Base-by-base conservation (phyloP, 2,888 invertebrate genomes). In the Machimus atricapillus region DNA sequence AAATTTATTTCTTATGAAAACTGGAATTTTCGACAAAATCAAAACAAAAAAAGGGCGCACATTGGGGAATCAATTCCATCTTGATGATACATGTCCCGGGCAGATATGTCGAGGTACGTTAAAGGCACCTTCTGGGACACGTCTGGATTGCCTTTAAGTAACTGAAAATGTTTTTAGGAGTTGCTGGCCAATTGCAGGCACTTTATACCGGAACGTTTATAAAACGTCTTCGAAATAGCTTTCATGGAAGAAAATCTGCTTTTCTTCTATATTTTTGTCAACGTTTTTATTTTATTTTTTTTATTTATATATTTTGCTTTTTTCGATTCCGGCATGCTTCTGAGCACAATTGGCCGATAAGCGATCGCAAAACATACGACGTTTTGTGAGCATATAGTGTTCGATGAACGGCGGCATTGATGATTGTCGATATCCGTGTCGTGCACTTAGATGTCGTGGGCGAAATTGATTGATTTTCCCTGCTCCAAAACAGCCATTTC, bases 401-500 rank as follows among this genome's bases (percentile, higher is more conserved):
- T 2, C 66, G 66, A 66, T 12, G n/a, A 66, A 66, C 66, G 66
- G 23, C 23, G 27, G 9, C 66, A 19, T 23, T 66, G 66, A 66
- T 66, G 66, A 66, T 66, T 66, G 23, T 66, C 66, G 23, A 66
- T 66, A 66, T 66, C 19, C 19, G 23, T 66, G 66, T 66, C 66
- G 66, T 66, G 14, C 66, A 66, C 66, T 66, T 23, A 66, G 78
- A 78, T 27, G 52, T 52, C 79, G 79, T 52, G 56, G 79, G 79
- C 52, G 23, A 31, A 52, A 79, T 79, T 79, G 79, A 79, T 79
- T 79, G 79, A 79, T 79, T 79, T 79, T 40, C 23, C 46, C 78
- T 14, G 66, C 23, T 66, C 23, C 0, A 23, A 19, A 66, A 27
- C 19, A 66, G 27, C 23, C 23, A 52, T n/a, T 52, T 16, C n/a